phyloP scores from a whole-genome alignment of 2,888 invertebrate genomes.

The Apamea anceps region DNA sequence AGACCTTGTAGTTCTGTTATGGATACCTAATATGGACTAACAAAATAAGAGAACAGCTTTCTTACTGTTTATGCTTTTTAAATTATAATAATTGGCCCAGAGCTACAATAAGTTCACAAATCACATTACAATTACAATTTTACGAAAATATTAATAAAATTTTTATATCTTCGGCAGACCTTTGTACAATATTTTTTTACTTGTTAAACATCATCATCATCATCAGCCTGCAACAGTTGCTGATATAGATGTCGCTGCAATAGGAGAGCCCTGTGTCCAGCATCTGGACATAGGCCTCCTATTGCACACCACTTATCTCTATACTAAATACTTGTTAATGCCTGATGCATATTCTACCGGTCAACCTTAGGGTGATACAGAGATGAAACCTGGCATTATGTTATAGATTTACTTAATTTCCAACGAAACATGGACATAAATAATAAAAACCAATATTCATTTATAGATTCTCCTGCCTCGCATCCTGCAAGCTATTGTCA shows the following conservation, averaged over 20 bases:
- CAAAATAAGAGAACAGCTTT: not conserved
- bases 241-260: too few relatives aligned
- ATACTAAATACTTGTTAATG: too few relatives aligned
- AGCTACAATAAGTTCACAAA: not conserved
- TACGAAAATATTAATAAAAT: not conserved
- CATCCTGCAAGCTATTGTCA: conserved; percentile 94
- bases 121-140: not conserved
- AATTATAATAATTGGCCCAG: not conserved
- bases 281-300: too few relatives aligned
- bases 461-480: conserved; percentile 93
- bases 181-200: too few relatives aligned
- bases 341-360: not conserved
- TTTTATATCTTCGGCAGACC: not conserved
- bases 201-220: too few relatives aligned
- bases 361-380: not conserved
- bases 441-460: not conserved
- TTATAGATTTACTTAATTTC: not conserved
- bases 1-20: not conserved
- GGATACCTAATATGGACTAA: not conserved
- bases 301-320: too few relatives aligned
- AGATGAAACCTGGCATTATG: not conserved
- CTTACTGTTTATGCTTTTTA: not conserved
- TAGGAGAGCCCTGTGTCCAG: too few relatives aligned
- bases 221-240: too few relatives aligned
- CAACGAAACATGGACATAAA: not conserved